Percentiles rank a stretch among this genome's conserved stretches.
These are phyloP conservation scores for Planiliza haematocheilus DNA, from an alignment of 2,113 vertebrate species.

Conservation along the genomic window DNA sequence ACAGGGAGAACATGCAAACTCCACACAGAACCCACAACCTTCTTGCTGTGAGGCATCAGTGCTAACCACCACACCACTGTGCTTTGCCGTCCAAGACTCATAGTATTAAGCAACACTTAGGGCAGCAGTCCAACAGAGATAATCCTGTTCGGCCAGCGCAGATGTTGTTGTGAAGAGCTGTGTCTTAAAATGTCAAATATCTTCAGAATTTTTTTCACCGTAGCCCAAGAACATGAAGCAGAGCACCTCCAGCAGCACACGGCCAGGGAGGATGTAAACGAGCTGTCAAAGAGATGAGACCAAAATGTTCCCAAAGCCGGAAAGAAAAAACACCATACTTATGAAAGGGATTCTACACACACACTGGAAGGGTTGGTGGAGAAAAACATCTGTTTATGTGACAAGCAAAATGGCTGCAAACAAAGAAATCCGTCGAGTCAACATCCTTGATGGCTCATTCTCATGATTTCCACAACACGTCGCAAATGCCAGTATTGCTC, in stretches of 20 bases:
- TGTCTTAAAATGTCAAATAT: conserved; percentile 46
- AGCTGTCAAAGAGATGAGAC: conserved; percentile 16
- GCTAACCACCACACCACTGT: too few species aligned
- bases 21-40: too few species aligned
- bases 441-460: neutral
- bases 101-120: conserved; percentile 60
- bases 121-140: conserved; percentile 53
- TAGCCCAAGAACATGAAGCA: conserved; percentile 33
- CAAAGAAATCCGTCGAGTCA: conserved; percentile 26
- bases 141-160: conserved; percentile 43
- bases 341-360: neutral
- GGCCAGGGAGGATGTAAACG: conserved; percentile 27
- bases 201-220: conserved; percentile 21
- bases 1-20: too few species aligned
- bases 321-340: neutral
- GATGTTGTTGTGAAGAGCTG: conserved; percentile 37
- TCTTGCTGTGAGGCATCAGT: too few species aligned
- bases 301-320: conserved; percentile 31
- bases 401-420: conserved; percentile 23
- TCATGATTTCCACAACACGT: conserved; percentile 3
- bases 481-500: too few species aligned
- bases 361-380: neutral
- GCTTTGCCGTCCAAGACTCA: too few species aligned
- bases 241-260: neutral
- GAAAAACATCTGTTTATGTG: conserved; percentile 1